Evolutionary conservation across 2,888 invertebrate genomes (phyloP).

Genomic region (Monochamus alternatus): DNA sequence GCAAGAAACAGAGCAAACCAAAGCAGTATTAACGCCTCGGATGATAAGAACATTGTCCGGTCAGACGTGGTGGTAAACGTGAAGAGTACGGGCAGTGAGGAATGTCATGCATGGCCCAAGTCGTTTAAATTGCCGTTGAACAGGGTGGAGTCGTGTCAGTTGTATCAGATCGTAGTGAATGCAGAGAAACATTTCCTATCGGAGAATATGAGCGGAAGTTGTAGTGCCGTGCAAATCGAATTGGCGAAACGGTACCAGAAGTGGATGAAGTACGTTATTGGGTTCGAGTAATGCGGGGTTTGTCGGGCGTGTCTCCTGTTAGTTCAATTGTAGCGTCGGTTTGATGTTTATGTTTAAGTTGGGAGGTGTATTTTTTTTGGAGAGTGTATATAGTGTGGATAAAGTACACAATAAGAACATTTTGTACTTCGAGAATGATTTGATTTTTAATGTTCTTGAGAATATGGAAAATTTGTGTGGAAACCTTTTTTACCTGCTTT

Average conservation of each 20-base stretch:
- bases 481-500: too few species aligned
- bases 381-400: neutral
- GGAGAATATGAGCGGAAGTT: slow-evolving; percentile 59
- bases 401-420: neutral
- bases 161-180: slow-evolving; percentile 71
- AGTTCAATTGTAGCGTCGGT: slow-evolving; percentile 3
- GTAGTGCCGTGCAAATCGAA: slow-evolving; percentile 67
- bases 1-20: slow-evolving; percentile 36
- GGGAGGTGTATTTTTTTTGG: neutral
- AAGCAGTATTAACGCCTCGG: slow-evolving; percentile 46
- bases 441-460: too few species aligned
- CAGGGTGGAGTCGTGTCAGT: slow-evolving; percentile 70
- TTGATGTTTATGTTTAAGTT: slow-evolving; percentile 7
- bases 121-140: slow-evolving; percentile 63
- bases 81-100: slow-evolving; percentile 52
- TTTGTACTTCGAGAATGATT: neutral
- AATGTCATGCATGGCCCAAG: slow-evolving; percentile 56
- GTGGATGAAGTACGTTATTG: slow-evolving; percentile 73
- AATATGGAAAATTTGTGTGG: too few species aligned
- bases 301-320: neutral
- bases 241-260: slow-evolving; percentile 74
- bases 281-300: slow-evolving; percentile 63
- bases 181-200: slow-evolving; percentile 72
- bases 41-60: slow-evolving; percentile 52
- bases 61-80: slow-evolving; percentile 38